Percentiles rank a stretch among this genome's conserved stretches.
Evolutionary conservation across 2,888 invertebrate species (phyloP).

Genomic region (Parthenolecanium corni): DNA sequence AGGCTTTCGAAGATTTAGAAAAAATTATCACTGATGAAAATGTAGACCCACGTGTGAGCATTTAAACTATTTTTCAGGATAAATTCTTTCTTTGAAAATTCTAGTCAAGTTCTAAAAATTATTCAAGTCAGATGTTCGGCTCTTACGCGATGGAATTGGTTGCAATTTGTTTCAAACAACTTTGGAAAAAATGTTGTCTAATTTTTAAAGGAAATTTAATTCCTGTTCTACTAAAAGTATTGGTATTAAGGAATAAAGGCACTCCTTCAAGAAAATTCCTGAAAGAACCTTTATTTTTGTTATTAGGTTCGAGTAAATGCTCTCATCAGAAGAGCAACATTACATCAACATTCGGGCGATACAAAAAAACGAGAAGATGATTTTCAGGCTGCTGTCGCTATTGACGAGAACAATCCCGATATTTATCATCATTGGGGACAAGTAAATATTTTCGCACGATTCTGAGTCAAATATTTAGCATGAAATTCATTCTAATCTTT

Average conservation of each 20-base stretch:
- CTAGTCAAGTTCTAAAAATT: no score
- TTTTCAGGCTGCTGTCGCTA: constrained; percentile 61
- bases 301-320: constrained; percentile 41
- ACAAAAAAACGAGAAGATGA: constrained; percentile 62
- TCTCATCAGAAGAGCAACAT: constrained; percentile 52
- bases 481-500: background rate
- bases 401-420: constrained; percentile 72
- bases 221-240: no score
- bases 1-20: constrained; percentile 58
- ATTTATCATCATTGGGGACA: constrained; percentile 84
- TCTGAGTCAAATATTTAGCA: background rate
- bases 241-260: no score
- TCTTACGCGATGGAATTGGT: background rate
- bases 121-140: no score
- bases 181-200: no score
- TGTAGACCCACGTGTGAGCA: constrained; percentile 43
- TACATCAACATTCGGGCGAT: constrained; percentile 67
- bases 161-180: no score
- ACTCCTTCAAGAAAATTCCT: no score
- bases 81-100: no score
- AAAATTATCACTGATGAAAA: constrained; percentile 54
- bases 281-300: no score
- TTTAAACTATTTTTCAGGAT: background rate
- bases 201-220: background rate
- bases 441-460: constrained; percentile 37